A percentile compares a stretch with the other conserved stretches of the same genome.
Evolutionary conservation across 2,113 vertebrate species (phyloP).

Genomic region (Beaufortia kweichowensis): DNA sequence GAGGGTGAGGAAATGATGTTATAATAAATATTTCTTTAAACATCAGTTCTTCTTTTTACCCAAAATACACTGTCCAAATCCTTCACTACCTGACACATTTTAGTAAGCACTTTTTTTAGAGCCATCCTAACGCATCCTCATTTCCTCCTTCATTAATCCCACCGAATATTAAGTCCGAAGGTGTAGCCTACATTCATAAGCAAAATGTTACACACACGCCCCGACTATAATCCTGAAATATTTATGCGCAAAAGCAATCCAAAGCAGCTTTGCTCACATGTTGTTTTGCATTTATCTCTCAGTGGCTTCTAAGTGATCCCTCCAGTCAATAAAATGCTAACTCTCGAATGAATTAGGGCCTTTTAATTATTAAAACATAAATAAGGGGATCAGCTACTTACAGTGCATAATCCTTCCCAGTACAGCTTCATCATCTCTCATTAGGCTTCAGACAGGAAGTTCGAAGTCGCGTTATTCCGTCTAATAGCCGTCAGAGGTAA

Average conservation of each 20-base stretch:
- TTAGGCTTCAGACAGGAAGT: background rate
- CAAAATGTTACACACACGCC: background rate
- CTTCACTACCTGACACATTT: too few species aligned
- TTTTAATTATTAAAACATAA: constrained; percentile 58
- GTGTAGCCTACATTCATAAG: background rate
- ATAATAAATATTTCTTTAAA: too few species aligned
- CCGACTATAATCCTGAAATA: background rate
- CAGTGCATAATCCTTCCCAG: constrained; percentile 29
- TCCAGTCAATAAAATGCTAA: constrained; percentile 44
- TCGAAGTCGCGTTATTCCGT: background rate
- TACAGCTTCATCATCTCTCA: constrained; percentile 15
- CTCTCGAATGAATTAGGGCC: constrained; percentile 39
- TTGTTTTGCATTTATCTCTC: constrained; percentile 24
- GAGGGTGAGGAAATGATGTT: too few species aligned
- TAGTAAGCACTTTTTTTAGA: background rate
- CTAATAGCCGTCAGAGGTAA: constrained; percentile 25
- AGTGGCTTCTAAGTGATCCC: constrained; percentile 29
- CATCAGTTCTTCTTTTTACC: too few species aligned
- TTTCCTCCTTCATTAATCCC: background rate
- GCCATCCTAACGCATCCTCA: background rate
- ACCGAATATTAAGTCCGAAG: background rate
- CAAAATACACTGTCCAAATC: too few species aligned
- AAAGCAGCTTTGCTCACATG: background rate
- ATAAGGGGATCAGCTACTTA: constrained; percentile 49
- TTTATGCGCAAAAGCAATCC: background rate